These are phyloP conservation scores for Synaphobranchus kaupii DNA, from an alignment of 2,797 vertebrate species.

Conservation along the genomic window DNA sequence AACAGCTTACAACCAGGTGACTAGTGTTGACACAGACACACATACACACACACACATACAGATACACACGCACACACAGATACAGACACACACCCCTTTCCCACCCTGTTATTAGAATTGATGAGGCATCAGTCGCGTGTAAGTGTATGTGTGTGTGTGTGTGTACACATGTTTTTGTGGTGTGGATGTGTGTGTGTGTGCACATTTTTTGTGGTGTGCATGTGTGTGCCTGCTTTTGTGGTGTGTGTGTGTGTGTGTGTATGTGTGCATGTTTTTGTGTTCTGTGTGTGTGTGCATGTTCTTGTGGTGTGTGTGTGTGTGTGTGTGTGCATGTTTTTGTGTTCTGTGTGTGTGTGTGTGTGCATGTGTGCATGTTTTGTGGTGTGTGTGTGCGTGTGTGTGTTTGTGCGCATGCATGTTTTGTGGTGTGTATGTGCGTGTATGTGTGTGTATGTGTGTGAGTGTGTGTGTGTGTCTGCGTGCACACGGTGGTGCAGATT, in stretches of 20 bases:
- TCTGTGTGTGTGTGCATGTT: slow-evolving; percentile 9
- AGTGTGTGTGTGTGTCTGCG: slow-evolving; percentile 16
- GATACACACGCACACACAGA: background rate
- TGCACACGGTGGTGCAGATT: slow-evolving; percentile 41
- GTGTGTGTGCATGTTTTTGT: slow-evolving; percentile 5
- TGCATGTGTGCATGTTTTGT: slow-evolving; percentile 15
- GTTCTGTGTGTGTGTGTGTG: slow-evolving; percentile 14
- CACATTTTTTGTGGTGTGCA: background rate
- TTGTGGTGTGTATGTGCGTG: background rate
- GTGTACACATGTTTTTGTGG: background rate
- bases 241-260: slow-evolving; percentile 23
- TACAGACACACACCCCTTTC: slow-evolving; percentile 1
- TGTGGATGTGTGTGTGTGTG: slow-evolving; percentile 28
- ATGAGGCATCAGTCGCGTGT: slow-evolving; percentile 38
- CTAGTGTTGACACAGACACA: background rate
- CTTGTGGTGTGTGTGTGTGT: background rate
- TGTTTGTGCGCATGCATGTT: slow-evolving; percentile 19
- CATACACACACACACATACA: background rate
- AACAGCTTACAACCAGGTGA: background rate
- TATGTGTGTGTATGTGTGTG: slow-evolving; percentile 27
- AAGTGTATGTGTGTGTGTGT: slow-evolving; percentile 7
- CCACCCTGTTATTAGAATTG: slow-evolving; percentile 36
- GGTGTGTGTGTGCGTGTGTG: slow-evolving; percentile 18
- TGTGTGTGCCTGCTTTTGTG: slow-evolving; percentile 20
- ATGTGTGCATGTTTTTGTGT: slow-evolving; percentile 24